Percentiles rank a stretch among this genome's conserved stretches.
Evolutionary conservation across 2,113 vertebrate species (phyloP).

Genomic region (western clawed frog (Xenopus tropicalis)): DNA sequence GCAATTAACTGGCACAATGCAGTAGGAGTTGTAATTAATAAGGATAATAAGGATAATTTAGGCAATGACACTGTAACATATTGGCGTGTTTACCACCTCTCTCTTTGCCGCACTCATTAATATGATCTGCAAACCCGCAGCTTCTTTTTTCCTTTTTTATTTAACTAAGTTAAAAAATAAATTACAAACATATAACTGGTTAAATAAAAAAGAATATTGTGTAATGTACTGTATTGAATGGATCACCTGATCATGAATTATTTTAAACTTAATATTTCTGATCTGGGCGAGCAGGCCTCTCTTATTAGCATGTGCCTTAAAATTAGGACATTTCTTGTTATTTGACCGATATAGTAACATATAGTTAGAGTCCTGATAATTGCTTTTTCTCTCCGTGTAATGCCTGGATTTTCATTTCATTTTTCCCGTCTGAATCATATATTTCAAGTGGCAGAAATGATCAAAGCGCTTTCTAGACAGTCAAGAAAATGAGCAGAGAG

Average conservation of each 20-base stretch:
- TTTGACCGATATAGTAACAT: constrained; percentile 33
- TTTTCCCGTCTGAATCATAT: constrained; percentile 37
- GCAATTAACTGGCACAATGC: no score
- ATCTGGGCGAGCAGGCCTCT: background rate
- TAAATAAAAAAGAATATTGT: no score
- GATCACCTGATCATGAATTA: background rate
- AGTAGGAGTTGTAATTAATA: no score
- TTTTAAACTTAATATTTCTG: background rate
- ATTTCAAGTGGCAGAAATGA: constrained; percentile 45
- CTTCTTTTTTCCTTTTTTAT: background rate
- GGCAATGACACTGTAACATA: no score
- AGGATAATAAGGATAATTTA: no score
- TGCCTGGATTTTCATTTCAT: constrained; percentile 43
- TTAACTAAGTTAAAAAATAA: no score
- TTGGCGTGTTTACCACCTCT: background rate
- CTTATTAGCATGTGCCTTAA: constrained; percentile 4
- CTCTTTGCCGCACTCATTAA: constrained; percentile 3
- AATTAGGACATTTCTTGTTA: constrained; percentile 21
- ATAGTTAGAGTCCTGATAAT: constrained; percentile 34
- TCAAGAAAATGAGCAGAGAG: constrained; percentile 39
- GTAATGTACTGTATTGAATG: no score
- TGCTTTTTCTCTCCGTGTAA: constrained; percentile 33
- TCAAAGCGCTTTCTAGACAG: constrained; percentile 42
- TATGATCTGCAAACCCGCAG: background rate
- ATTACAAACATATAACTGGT: no score